Percentiles rank a stretch among this genome's conserved stretches.
These are phyloP conservation scores for Hyaena hyaena DNA, from an alignment of 2,113 vertebrate species.

Conservation along the genomic window DNA sequence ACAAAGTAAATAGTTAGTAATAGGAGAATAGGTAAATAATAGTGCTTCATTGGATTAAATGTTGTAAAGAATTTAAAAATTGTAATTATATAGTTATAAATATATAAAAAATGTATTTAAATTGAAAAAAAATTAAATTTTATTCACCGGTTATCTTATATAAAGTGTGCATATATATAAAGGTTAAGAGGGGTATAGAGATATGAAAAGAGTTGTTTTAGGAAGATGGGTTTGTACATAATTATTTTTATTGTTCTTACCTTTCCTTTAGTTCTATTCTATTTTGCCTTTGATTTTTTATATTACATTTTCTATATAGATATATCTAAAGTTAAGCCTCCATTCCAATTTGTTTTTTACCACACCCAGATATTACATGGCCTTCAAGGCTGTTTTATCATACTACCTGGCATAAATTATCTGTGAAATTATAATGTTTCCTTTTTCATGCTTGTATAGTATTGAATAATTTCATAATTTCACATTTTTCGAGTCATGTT, in stretches of 20 bases:
- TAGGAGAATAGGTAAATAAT: neutral
- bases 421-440: conserved; percentile 9
- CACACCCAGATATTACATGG: neutral
- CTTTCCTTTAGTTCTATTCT: conserved; percentile 8
- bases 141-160: neutral
- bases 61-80: conserved; percentile 43
- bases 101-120: conserved; percentile 36
- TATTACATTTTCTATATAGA: neutral
- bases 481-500: conserved; percentile 3
- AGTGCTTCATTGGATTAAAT: neutral
- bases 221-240: neutral
- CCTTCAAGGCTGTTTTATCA: neutral
- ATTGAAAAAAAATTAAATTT: conserved; percentile 21
- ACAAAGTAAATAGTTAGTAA: neutral
- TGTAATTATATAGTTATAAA: neutral
- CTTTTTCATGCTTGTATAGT: neutral
- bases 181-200: neutral
- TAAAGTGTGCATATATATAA: neutral
- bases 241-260: neutral
- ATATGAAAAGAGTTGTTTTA: conserved; percentile 22
- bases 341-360: neutral
- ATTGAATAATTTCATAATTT: conserved; percentile 20
- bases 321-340: neutral
- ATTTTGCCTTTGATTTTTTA: conserved; percentile 9
- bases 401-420: conserved; percentile 18